phyloP scores from a whole-genome alignment of 1,140 invertebrate genomes.

The Megathymus violae region DNA sequence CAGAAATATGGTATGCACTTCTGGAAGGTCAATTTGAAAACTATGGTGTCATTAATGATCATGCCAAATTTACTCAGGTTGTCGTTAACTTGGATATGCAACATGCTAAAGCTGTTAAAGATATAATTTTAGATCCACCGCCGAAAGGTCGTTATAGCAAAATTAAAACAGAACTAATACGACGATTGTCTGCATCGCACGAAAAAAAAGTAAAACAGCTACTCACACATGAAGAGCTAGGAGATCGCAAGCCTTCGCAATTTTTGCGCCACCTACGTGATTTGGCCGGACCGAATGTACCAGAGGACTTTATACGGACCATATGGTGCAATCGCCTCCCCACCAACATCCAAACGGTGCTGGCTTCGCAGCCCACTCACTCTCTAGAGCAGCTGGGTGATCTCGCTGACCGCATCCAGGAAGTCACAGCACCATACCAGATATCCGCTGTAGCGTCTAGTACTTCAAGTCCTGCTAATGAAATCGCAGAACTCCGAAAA shows the following conservation, averaged over 20 bases:
- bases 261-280: constrained; percentile 23
- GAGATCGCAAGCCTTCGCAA: constrained; percentile 44
- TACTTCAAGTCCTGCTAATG: neutral
- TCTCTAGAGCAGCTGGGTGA: constrained; percentile 25
- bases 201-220: constrained; percentile 35
- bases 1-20: constrained; percentile 38
- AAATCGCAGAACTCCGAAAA: neutral
- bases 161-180: constrained; percentile 50
- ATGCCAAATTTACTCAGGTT: constrained; percentile 47
- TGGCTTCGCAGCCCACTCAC: constrained; percentile 28
- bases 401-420: constrained; percentile 32
- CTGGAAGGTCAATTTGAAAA: constrained; percentile 41
- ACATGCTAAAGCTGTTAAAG: constrained; percentile 31
- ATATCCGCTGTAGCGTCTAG: constrained; percentile 1
- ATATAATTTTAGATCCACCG: constrained; percentile 28
- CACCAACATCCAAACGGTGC: constrained; percentile 22
- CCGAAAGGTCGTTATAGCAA: constrained; percentile 33
- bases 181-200: constrained; percentile 39
- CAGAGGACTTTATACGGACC: constrained; percentile 34
- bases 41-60: constrained; percentile 39
- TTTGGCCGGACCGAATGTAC: constrained; percentile 12
- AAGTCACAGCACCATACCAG: constrained; percentile 3
- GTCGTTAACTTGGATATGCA: constrained; percentile 11
- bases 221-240: constrained; percentile 33
- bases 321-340: constrained; percentile 34